phyloP scores from a whole-genome alignment of 2,113 vertebrate species.

The Phrynosoma blainvillii region DNA sequence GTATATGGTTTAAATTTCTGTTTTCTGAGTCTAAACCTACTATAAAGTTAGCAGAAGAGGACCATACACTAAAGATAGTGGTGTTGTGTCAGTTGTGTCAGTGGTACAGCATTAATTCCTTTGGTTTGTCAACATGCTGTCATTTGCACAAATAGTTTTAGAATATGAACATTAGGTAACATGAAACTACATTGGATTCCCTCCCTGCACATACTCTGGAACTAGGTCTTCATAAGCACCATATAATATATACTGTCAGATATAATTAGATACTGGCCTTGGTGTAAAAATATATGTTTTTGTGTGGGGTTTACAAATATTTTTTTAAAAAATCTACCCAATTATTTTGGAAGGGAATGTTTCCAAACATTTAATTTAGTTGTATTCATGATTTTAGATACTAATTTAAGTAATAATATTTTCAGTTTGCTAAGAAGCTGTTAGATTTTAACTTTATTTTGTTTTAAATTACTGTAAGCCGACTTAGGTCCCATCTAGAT shows the following conservation, averaged over 20 bases:
- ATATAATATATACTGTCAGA: background rate
- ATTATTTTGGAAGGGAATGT: background rate
- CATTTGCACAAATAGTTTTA: background rate
- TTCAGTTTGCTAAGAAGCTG: background rate
- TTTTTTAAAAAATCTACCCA: background rate
- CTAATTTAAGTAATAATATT: background rate
- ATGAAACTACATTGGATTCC: background rate
- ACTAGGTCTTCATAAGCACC: background rate
- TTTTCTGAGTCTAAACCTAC: constrained; percentile 33
- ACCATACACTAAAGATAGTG: background rate
- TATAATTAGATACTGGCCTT: background rate
- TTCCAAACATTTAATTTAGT: background rate
- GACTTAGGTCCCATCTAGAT: background rate
- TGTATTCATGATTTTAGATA: background rate
- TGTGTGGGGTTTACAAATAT: background rate
- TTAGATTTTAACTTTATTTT: too few species aligned
- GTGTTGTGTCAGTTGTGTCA: background rate
- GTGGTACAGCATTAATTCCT: background rate
- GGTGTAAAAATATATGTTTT: background rate
- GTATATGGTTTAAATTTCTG: constrained; percentile 45
- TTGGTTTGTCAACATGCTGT: background rate
- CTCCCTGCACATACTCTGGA: background rate
- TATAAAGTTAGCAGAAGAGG: background rate
- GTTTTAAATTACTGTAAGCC: background rate
- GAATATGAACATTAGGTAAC: too few species aligned